Percentiles rank a stretch among this genome's conserved stretches.
phyloP scores from a whole-genome alignment of 2,888 invertebrate species.

The Elysia crispata region DNA sequence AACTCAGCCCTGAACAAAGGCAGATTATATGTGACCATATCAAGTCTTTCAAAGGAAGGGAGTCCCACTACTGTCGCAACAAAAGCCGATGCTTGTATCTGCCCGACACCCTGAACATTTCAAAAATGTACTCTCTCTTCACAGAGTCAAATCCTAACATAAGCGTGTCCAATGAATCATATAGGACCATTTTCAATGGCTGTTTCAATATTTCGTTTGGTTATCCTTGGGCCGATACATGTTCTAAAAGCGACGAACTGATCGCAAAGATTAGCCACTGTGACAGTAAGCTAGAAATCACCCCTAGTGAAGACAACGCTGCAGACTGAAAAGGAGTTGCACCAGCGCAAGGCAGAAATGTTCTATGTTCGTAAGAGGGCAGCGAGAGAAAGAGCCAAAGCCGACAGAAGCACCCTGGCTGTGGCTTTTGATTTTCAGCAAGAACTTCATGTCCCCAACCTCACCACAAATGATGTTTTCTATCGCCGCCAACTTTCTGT shows the following conservation, averaged over 20 bases:
- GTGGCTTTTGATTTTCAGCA: no score
- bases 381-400: neutral
- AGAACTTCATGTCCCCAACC: slow-evolving; percentile 3
- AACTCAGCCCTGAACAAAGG: neutral
- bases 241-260: no score
- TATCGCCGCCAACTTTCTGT: slow-evolving; percentile 34
- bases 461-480: slow-evolving; percentile 47
- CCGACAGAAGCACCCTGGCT: neutral
- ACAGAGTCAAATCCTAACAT: neutral
- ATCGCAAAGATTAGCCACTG: no score
- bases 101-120: neutral
- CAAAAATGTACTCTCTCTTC: neutral
- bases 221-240: no score
- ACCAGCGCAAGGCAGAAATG: neutral
- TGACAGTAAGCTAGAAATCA: no score
- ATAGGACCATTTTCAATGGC: neutral
- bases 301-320: neutral
- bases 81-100: neutral
- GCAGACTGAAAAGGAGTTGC: neutral
- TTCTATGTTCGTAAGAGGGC: neutral
- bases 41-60: neutral
- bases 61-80: neutral
- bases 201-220: neutral
- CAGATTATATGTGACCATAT: neutral
- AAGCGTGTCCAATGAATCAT: neutral